Percentiles rank a stretch among this genome's conserved stretches.
Evolutionary conservation across 2,113 vertebrate species (phyloP).

Genomic region (Promerops cafer): DNA sequence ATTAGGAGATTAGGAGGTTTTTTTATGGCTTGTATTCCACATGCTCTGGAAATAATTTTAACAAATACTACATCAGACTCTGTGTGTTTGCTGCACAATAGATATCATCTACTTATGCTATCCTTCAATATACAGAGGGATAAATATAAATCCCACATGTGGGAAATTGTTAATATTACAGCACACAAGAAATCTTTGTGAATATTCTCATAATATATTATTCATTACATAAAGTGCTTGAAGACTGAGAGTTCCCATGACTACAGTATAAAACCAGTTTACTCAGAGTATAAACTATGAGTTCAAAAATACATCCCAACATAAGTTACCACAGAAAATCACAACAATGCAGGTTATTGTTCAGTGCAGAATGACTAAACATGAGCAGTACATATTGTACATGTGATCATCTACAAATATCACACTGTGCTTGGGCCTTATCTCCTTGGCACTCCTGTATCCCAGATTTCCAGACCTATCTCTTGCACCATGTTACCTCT

Average conservation of each 20-base stretch:
- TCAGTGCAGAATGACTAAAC: background rate
- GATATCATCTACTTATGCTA: background rate
- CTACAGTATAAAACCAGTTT: conserved; percentile 24
- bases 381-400: accelerated
- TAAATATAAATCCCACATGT: conserved; percentile 32
- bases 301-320: background rate
- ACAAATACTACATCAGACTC: background rate
- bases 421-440: background rate
- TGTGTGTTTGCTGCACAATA: background rate
- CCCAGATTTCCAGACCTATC: background rate
- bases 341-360: background rate
- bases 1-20: background rate
- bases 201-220: conserved; percentile 31
- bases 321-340: background rate
- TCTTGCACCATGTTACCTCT: background rate
- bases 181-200: conserved; percentile 26
- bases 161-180: conserved; percentile 36
- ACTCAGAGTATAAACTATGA: background rate
- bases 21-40: background rate
- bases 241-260: conserved; percentile 44
- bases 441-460: accelerated
- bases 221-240: conserved; percentile 29
- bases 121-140: conserved; percentile 5
- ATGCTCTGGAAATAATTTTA: background rate
- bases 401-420: background rate